Evolutionary conservation across 1,140 invertebrate species (phyloP), one percentile per base, ranked within the genome.

Genomic region (Varroa destructor): DNA sequence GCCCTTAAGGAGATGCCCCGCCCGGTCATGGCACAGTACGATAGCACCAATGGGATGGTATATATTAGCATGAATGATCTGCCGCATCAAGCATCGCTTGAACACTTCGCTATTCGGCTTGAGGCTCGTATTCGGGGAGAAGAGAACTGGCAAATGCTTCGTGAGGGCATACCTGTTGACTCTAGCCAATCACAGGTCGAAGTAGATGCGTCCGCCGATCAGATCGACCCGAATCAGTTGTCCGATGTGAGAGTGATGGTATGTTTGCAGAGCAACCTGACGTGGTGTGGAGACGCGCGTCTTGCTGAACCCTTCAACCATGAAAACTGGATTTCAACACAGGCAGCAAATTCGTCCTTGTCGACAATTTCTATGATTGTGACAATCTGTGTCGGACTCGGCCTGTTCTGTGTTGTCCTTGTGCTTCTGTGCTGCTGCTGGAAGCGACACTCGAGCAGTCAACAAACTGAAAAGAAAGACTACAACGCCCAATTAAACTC

Each of bases 181-280:
- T 70, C 72, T 6, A 71, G 73, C 36, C 71, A 71, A 25, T 80
- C 79, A 2, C 80, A 83, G 40, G 80, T 84, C 37, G 80, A 82
- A 12, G 80, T 84, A 57, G 71, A 74, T 56, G 72, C 74, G 6
- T 72, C 76, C 37, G 72, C 74, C 6, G 75, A 67, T 46, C 61
- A 67, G 37, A 67, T 67, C 61, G 61, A 67, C 46, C 61, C 61
- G 46, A 46, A 74, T 55, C 72, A 56, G 10, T 74, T 78, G 58
- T 74, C 75, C 55, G 79, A 83, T 72, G 84, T 92, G 25, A 80
- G 88, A 42, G 85, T 90, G 1, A 87, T 88, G 75, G 80, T 92
- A 1, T 93, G 90, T 74, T 80, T 91, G 54, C 83, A 86, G 75
- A 84, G 85, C 6, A 88, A 89, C 77, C 83, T 84, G 43, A 86